These are phyloP conservation scores for Crotophaga sulcirostris DNA, from an alignment of 2,113 vertebrate genomes.

Conservation along the genomic window DNA sequence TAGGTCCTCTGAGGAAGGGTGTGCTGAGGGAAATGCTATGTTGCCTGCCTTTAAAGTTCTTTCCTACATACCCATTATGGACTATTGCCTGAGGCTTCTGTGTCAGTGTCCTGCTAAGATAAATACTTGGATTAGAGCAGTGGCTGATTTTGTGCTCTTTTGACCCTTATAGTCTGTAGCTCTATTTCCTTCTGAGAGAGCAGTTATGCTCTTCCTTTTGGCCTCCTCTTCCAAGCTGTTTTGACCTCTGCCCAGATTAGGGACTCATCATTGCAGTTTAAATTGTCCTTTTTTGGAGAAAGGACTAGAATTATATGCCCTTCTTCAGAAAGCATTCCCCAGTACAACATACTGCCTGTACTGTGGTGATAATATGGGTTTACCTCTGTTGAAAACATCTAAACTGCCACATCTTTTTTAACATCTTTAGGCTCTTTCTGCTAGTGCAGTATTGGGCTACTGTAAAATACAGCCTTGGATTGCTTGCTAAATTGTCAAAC, in stretches of 20 bases:
- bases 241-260: not conserved
- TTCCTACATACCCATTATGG: not conserved
- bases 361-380: not conserved
- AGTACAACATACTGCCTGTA: not conserved
- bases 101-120: not conserved
- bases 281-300: not conserved
- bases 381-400: not conserved
- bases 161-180: not conserved
- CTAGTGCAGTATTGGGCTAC: not conserved
- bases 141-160: not conserved
- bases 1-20: not conserved
- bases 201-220: not conserved
- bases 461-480: not conserved
- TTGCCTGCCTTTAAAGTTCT: not conserved
- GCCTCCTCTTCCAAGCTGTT: not conserved
- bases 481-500: not conserved
- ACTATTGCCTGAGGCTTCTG: not conserved
- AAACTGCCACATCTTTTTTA: not conserved
- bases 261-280: not conserved
- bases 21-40: not conserved
- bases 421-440: not conserved
- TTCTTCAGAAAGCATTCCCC: not conserved
- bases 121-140: not conserved
- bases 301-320: not conserved
- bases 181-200: not conserved